phyloP scores from a whole-genome alignment of 2,888 invertebrate genomes.

The Eupithecia vulgata region DNA sequence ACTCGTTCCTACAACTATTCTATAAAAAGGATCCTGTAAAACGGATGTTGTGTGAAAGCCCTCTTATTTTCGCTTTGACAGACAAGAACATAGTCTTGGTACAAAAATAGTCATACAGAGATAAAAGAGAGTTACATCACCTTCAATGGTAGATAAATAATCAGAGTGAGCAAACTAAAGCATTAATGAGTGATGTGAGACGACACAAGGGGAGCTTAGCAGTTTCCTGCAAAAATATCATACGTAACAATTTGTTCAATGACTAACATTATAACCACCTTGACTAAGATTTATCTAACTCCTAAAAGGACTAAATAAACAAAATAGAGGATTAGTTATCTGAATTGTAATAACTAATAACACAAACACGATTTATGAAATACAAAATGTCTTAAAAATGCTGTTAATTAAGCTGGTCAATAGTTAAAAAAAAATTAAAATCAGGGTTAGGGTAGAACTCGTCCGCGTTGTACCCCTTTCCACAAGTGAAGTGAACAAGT shows the following conservation, averaged over 20 bases:
- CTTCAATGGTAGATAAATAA: slow-evolving; percentile 58
- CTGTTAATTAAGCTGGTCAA: neutral
- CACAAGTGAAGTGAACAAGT: too few relatives aligned
- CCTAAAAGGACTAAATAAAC: neutral
- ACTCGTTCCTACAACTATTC: too few relatives aligned
- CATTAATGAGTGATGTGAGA: slow-evolving; percentile 61
- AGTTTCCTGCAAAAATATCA: slow-evolving; percentile 55
- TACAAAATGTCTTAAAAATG: neutral
- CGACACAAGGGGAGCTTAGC: slow-evolving; percentile 61
- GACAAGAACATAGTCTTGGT: neutral
- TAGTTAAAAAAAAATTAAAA: neutral
- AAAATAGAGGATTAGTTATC: neutral
- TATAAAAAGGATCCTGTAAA: too few relatives aligned
- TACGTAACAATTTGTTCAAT: slow-evolving; percentile 61
- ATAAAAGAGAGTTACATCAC: slow-evolving; percentile 64
- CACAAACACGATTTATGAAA: neutral
- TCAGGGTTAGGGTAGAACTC: neutral
- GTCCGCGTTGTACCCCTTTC: too few relatives aligned
- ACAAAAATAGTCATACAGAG: slow-evolving; percentile 29
- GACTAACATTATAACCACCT: slow-evolving; percentile 47
- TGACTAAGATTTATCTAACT: neutral
- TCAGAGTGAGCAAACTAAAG: slow-evolving; percentile 64
- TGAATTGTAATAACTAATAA: neutral
- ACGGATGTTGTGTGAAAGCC: too few relatives aligned
- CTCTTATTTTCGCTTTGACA: neutral